Evolutionary conservation across 2,888 invertebrate species (phyloP).

Genomic region (Cataglyphis altisquamis): DNA sequence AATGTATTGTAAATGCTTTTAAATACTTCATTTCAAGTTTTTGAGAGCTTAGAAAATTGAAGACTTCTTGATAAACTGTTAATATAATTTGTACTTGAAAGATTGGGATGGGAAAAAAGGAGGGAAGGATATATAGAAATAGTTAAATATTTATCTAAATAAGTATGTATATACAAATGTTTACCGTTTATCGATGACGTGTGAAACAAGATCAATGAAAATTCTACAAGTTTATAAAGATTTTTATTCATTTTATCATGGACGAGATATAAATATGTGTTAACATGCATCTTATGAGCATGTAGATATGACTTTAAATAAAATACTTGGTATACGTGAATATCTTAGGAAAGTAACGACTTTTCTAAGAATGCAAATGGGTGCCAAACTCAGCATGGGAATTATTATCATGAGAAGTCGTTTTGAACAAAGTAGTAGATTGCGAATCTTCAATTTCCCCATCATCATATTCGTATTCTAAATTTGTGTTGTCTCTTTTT

Average conservation of each 20-base stretch:
- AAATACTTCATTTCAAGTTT: neutral
- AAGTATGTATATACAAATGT: constrained; percentile 29
- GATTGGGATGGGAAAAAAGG: neutral
- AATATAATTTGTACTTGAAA: constrained; percentile 7
- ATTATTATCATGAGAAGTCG: constrained; percentile 50
- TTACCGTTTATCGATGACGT: constrained; percentile 60
- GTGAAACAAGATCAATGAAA: constrained; percentile 73
- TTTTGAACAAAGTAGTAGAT: constrained; percentile 56
- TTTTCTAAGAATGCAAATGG: constrained; percentile 75
- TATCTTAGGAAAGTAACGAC: neutral
- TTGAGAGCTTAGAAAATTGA: neutral
- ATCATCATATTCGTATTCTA: constrained; percentile 78
- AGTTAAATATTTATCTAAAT: constrained; percentile 59
- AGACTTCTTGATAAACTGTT: neutral
- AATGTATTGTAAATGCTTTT: neutral
- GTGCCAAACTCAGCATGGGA: constrained; percentile 75
- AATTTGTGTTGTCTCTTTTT: constrained; percentile 58
- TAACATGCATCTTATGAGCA: constrained; percentile 37
- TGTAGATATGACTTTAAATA: constrained; percentile 68
- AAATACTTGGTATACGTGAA: constrained; percentile 56
- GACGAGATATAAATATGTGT: constrained; percentile 60
- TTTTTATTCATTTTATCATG: constrained; percentile 45
- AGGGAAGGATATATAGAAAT: neutral
- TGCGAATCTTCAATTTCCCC: constrained; percentile 58
- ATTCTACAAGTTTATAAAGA: constrained; percentile 61